Conservation (phyloP, 2,797 vertebrate genomes). For the Sebastolobus alascanus region DNA sequence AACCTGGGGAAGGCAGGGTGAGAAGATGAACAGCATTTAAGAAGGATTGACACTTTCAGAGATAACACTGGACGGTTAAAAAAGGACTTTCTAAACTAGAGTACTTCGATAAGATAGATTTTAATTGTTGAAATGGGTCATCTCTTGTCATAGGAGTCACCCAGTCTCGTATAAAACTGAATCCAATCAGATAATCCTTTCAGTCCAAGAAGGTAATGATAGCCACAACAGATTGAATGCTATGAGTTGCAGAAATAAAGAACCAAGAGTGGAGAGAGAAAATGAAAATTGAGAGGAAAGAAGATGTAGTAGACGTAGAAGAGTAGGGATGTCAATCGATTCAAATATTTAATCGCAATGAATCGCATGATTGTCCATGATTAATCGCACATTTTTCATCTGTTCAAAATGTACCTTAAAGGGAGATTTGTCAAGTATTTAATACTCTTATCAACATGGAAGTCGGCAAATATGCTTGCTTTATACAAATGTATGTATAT, state of each 20-base stretch:
- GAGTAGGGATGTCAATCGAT: background rate
- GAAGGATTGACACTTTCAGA: background rate
- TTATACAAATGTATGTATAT: no score
- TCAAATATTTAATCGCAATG: no score
- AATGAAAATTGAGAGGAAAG: background rate
- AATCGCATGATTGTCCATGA: no score
- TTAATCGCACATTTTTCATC: no score
- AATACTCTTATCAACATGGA: no score
- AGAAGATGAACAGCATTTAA: background rate
- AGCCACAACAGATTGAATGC: background rate
- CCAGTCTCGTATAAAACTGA: background rate
- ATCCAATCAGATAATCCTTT: background rate
- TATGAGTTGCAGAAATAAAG: background rate
- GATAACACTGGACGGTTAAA: background rate
- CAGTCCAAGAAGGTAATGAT: background rate
- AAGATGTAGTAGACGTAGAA: no score
- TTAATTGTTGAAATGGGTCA: background rate
- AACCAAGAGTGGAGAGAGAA: background rate
- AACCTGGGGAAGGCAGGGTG: conserved; percentile 82
- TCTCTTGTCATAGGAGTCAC: background rate
- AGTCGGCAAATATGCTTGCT: no score
- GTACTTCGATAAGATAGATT: background rate
- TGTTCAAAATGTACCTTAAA: no score
- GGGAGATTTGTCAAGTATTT: no score
- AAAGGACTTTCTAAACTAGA: background rate